These are phyloP conservation scores for Triplophysa siluroides DNA, from an alignment of 2,113 vertebrate genomes.

Conservation along the genomic window DNA sequence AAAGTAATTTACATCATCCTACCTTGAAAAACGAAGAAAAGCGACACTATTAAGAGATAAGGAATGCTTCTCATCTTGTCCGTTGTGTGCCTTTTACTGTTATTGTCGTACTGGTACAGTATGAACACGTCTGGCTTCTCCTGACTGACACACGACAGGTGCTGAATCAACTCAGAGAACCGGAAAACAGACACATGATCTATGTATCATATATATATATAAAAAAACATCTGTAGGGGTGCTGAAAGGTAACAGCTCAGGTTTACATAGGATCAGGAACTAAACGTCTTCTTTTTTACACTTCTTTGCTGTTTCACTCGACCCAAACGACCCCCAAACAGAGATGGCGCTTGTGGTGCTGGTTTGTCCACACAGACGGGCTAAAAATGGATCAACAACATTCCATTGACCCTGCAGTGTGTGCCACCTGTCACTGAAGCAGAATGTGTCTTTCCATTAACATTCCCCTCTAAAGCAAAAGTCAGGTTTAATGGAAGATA, in stretches of 20 bases:
- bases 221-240: neutral
- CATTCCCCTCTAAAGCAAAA: neutral
- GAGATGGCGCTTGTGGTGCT: slow-evolving; percentile 5
- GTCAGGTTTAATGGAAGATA: neutral
- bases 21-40: slow-evolving; percentile 45
- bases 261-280: neutral
- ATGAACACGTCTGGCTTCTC: neutral
- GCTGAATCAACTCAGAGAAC: slow-evolving; percentile 8
- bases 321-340: neutral
- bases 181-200: slow-evolving; percentile 40
- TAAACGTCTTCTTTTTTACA: neutral
- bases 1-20: neutral
- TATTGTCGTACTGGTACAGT: neutral
- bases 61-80: slow-evolving; percentile 35
- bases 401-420: slow-evolving; percentile 1
- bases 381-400: slow-evolving; percentile 21
- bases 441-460: neutral
- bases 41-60: slow-evolving; percentile 5
- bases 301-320: neutral
- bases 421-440: slow-evolving; percentile 10
- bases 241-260: neutral
- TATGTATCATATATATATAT: neutral
- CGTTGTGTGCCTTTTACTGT: slow-evolving; percentile 3
- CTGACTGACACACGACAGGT: slow-evolving; percentile 50
- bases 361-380: neutral